A percentile compares a stretch with the other conserved stretches of the same genome.
These are phyloP conservation scores for Leucozona laternaria DNA, from an alignment of 2,888 invertebrate species.

Conservation along the genomic window DNA sequence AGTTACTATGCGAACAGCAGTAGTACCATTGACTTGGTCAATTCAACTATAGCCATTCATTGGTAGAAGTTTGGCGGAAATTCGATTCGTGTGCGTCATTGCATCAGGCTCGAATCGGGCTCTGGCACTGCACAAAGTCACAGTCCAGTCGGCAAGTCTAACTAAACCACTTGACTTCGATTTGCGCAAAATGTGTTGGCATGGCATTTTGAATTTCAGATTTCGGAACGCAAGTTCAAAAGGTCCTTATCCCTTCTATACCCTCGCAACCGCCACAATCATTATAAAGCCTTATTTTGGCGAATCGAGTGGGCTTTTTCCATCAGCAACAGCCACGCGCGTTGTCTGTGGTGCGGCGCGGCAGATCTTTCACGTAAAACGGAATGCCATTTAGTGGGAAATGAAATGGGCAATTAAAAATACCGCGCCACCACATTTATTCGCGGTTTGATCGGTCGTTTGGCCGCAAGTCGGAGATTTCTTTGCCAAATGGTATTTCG, in stretches of 20 bases:
- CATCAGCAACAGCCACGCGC: background rate
- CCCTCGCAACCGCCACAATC: conserved; percentile 4
- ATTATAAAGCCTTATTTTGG: conserved; percentile 4
- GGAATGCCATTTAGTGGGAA: conserved; percentile 64
- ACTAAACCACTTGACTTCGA: conserved; percentile 63
- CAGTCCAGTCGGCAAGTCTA: conserved; percentile 1
- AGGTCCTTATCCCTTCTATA: conserved; percentile 42
- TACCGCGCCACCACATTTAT: conserved; percentile 39
- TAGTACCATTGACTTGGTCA: conserved; percentile 25
- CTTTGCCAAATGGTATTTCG: conserved; percentile 49
- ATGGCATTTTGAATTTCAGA: conserved; percentile 38
- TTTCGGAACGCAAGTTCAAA: conserved; percentile 66
- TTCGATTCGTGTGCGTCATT: conserved; percentile 46
- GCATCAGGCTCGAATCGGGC: conserved; percentile 23
- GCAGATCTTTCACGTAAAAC: conserved; percentile 56
- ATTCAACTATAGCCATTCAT: conserved; percentile 6
- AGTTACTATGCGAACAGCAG: background rate
- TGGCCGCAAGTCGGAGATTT: background rate
- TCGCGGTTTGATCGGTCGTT: conserved; percentile 8
- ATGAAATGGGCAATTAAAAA: conserved; percentile 68
- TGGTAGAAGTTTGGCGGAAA: conserved; percentile 6
- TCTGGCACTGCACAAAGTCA: background rate
- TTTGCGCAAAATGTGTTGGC: conserved; percentile 56
- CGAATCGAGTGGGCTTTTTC: conserved; percentile 30
- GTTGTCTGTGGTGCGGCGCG: background rate